Evolutionary conservation across 30 jellyfish, hydroid and myxozoan genomes (phyloP).

Genomic region (Haliclystus octoradiatus): DNA sequence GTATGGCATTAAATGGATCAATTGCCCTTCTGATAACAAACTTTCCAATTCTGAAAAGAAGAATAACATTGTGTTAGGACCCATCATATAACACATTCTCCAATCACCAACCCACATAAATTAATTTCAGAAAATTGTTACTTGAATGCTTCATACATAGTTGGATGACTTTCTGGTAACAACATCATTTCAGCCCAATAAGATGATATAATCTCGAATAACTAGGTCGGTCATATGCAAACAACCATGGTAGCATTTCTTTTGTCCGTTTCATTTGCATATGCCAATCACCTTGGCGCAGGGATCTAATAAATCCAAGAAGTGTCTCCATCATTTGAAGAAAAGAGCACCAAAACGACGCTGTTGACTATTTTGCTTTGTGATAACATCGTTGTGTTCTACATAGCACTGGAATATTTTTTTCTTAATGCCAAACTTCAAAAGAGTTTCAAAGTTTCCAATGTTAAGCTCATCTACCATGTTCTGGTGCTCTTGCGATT

Average conservation of each 20-base stretch:
- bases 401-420: no score
- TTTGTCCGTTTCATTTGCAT: constrained; percentile 27
- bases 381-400: neutral
- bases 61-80: constrained; percentile 4
- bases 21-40: constrained; percentile 11
- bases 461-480: constrained; percentile 6
- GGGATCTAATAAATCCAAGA: constrained; percentile 26
- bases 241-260: constrained; percentile 23
- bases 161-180: constrained; percentile 27
- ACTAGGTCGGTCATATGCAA: constrained; percentile 49
- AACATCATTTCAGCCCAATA: constrained; percentile 27
- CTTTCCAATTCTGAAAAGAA: constrained; percentile 27
- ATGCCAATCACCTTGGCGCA: constrained; percentile 29
- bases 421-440: constrained; percentile 1
- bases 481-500: constrained; percentile 7
- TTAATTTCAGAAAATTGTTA: neutral
- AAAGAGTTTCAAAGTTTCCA: constrained; percentile 10
- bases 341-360: constrained; percentile 41
- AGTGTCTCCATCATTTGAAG: constrained; percentile 19
- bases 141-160: constrained; percentile 21
- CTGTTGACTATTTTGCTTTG: constrained; percentile 26
- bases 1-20: constrained; percentile 21
- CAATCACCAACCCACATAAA: neutral
- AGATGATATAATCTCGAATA: constrained; percentile 23
- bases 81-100: neutral